These are phyloP conservation scores for Dryadula phaetusa DNA, from an alignment of 2,888 invertebrate genomes.

Conservation along the genomic window DNA sequence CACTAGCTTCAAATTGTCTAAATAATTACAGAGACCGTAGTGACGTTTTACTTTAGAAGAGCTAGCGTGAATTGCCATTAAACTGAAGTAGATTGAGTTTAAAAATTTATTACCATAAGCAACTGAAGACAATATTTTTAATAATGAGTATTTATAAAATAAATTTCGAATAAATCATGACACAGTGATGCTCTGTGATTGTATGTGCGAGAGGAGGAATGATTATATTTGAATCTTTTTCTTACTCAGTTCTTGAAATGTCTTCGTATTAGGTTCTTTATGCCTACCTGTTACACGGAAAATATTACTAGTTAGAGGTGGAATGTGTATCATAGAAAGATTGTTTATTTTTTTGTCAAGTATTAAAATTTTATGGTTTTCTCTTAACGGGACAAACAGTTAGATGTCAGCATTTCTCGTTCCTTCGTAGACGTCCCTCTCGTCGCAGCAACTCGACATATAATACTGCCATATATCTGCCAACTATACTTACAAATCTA, in stretches of 20 bases:
- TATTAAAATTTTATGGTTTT: too few relatives aligned
- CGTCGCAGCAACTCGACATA: slow-evolving; percentile 1
- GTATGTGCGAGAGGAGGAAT: too few relatives aligned
- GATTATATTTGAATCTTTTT: too few relatives aligned
- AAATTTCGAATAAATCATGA: too few relatives aligned
- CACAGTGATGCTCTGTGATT: too few relatives aligned
- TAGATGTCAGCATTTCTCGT: slow-evolving; percentile 1
- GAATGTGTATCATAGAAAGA: too few relatives aligned
- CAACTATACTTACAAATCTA: background rate
- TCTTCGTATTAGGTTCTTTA: too few relatives aligned
- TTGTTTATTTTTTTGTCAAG: too few relatives aligned
- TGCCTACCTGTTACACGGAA: too few relatives aligned
- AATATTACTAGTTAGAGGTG: too few relatives aligned
- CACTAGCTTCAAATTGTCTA: slow-evolving; percentile 68
- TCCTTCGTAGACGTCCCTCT: background rate
- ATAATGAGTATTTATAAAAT: too few relatives aligned
- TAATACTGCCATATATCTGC: background rate
- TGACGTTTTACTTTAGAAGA: slow-evolving; percentile 44
- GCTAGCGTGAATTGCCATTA: slow-evolving; percentile 7
- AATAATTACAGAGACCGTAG: slow-evolving; percentile 65
- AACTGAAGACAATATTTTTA: background rate
- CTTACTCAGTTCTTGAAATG: too few relatives aligned
- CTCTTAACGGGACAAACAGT: background rate
- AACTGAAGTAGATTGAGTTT: background rate
- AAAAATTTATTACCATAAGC: slow-evolving; percentile 1